Evolutionary conservation across 64 coral and sea anemone genomes (phyloP), one percentile per base, ranked within the genome.

Genomic region (Stylophora pistillata): DNA sequence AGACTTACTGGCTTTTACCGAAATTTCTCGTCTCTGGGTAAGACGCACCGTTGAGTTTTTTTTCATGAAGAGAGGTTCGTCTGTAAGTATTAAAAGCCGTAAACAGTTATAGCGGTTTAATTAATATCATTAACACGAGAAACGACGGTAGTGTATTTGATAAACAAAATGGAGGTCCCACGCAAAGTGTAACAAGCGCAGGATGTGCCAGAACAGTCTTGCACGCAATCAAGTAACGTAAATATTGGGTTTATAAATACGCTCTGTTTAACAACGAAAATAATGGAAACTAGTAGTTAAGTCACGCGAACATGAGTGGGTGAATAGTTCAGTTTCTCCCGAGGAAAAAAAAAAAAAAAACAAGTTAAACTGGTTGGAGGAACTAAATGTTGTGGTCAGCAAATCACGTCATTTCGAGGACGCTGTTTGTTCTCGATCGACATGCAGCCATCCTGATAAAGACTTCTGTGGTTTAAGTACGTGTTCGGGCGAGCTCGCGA

Each of bases 231-330:
- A 7, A 14, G 34, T 75, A 33, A 75, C 34, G 20, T 75, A 52
- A 75, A 75, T 75, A 75, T 75, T 75, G 64, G 64, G 64, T 68
- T 25, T 25, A 68, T 68, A 68, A 68, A 68, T 68, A 68, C 26
- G 21, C 64, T 25, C 13, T 75, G 73, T 75, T 75, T 75, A 75
- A 52, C 34, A 41, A 53, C 73, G 73, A 75, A 75, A 75, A 34
- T 53, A 37, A 75, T 23, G 26, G 23, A 75, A 10, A 75, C 30
- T 20, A 17, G 7, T 41, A 52, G 4, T 47, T 10, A 23, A 17
- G 73, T 52, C 64, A 25, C 64, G 2, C 64, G 20, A 12, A 25
- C 23, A 10, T 21, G 25, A 12, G 12, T 74, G 18, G 52, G 13
- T 41, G 73, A 21, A 75, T 75, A 75, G 18, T 21, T 75, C n/a